Evolutionary conservation across 1,140 invertebrate genomes (phyloP).

Genomic region (Cyphomyrmex costatus): DNA sequence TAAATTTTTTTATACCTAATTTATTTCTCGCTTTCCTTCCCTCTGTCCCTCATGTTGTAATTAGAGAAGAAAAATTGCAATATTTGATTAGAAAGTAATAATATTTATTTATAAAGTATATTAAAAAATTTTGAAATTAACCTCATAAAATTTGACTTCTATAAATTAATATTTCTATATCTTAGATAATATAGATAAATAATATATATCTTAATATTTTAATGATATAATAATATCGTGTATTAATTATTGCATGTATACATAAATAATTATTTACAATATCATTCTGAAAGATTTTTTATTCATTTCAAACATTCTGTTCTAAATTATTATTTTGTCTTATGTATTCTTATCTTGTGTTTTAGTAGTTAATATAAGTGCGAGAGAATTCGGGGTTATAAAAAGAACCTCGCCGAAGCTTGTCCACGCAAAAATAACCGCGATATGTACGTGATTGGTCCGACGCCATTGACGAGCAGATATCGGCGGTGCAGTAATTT

Average conservation of each 20-base stretch:
- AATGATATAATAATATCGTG: not conserved
- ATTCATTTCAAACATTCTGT: not conserved
- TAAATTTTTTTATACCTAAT: not conserved
- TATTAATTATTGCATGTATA: not conserved
- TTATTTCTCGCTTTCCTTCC: not conserved
- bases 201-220: not conserved
- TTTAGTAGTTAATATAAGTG: not conserved
- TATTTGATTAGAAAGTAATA: not conserved
- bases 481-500: slow-evolving; percentile 85
- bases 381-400: not conserved
- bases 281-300: not conserved
- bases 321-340: not conserved
- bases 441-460: slow-evolving; percentile 40
- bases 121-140: not conserved
- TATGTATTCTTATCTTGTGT: not conserved
- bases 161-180: not conserved
- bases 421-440: not conserved
- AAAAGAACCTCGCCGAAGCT: no score
- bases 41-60: not conserved
- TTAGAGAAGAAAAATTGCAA: not conserved
- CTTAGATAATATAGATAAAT: not conserved
- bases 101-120: not conserved
- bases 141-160: not conserved
- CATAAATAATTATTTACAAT: not conserved
- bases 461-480: slow-evolving; percentile 79